Conservation (phyloP, 2,797 vertebrate species). For the Gallirallus australis region DNA sequence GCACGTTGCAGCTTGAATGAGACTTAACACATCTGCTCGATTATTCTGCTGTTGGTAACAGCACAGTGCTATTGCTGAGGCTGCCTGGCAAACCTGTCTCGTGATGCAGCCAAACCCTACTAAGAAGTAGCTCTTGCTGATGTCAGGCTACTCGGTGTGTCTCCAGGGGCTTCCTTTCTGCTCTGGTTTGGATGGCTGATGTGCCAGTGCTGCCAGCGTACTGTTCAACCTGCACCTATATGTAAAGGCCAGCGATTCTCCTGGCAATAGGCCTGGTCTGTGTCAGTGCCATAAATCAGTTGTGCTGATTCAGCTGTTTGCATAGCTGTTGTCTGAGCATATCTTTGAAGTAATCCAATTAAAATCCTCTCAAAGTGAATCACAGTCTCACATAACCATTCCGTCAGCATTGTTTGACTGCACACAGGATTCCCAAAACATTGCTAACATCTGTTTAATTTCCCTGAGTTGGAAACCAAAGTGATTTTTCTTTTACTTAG, state of each 20-base stretch:
- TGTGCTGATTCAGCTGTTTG: constrained; percentile 40
- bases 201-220: background rate
- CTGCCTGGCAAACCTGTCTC: background rate
- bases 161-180: background rate
- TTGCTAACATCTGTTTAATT: background rate
- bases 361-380: constrained; percentile 25
- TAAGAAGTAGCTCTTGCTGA: background rate
- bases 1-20: constrained; percentile 56
- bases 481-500: background rate
- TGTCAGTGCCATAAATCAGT: background rate
- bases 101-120: background rate
- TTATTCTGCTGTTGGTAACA: constrained; percentile 65
- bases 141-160: background rate
- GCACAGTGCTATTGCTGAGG: background rate
- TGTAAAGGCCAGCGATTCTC: background rate
- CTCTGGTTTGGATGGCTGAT: background rate
- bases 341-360: constrained; percentile 26
- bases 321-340: background rate
- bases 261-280: background rate
- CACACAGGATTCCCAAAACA: background rate
- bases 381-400: background rate
- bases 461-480: background rate
- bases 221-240: constrained; percentile 18
- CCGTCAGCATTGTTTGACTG: background rate
- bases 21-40: background rate